These are phyloP conservation scores for Ormyrus thymus DNA, from an alignment of 2,888 invertebrate genomes.

Conservation along the genomic window DNA sequence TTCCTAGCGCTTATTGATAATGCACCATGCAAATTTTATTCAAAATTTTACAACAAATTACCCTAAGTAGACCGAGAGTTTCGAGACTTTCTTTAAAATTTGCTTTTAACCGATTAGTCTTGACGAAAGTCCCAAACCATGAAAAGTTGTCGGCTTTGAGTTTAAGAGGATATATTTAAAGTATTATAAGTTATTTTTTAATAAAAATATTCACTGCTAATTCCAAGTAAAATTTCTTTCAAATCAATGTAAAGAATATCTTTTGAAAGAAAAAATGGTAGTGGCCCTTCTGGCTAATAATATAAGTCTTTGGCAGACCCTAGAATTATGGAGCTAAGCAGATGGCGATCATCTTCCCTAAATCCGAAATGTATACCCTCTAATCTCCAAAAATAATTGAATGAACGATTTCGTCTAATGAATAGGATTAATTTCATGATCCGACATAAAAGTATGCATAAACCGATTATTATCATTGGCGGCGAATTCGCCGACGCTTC, in stretches of 20 bases:
- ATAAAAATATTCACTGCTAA: not conserved
- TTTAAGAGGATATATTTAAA: conserved; percentile 23
- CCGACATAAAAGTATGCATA: too few species aligned
- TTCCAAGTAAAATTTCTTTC: too few species aligned
- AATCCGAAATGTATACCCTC: not conserved
- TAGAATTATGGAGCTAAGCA: conserved; percentile 26
- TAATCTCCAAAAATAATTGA: not conserved
- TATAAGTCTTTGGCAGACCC: not conserved
- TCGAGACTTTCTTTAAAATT: conserved; percentile 34
- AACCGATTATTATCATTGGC: too few species aligned
- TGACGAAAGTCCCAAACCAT: conserved; percentile 34
- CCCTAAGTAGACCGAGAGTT: conserved; percentile 20
- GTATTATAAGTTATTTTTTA: conserved; percentile 19
- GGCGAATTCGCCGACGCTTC: too few species aligned
- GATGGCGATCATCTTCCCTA: conserved; percentile 20
- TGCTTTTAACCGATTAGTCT: conserved; percentile 35
- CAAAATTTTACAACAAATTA: conserved; percentile 43
- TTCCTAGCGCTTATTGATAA: not conserved
- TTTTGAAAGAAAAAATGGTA: too few species aligned
- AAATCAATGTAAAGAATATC: too few species aligned
- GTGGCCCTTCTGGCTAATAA: too few species aligned
- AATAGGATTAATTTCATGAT: too few species aligned
- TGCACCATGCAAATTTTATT: conserved; percentile 26
- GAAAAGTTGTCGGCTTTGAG: conserved; percentile 28
- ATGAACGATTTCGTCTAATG: not conserved